Base-by-base conservation (phyloP, 2,797 vertebrate genomes). In the Gambelia wislizenii region DNA sequence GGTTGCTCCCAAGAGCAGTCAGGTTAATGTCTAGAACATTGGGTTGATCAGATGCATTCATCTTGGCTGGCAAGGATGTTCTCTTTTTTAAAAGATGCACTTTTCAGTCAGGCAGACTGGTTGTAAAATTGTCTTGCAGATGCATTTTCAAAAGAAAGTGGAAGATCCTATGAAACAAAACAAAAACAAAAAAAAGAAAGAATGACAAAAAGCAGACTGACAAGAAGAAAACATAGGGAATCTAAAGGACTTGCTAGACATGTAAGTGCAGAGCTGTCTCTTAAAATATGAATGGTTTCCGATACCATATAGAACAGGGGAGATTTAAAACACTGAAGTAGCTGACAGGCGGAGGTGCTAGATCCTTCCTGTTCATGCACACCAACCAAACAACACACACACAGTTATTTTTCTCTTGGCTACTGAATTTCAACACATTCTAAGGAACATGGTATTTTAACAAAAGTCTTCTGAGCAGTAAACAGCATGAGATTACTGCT, bases 21-120 rank as follows among this genome's bases (percentile, higher is more conserved):
- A 94, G 84, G 84, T 94, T 96, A 85, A 96, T 92, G 92, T 97
- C 95, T 94, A 94, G 93, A 89, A 93, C 70, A 87, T 78, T 91
- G 33, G 89, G 89, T 2, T 93, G 92, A 90, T 93, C 90, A 2
- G 97, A 96, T 0, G 83, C 91, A 91, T 97, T 97, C 97, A 98
- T 98, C 49, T 91, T 92, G 88, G 87, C 89, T 89, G 92, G 82
- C 6, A 92, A 92, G 91, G 22, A 79, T 72, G 0, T 86, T 67
- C 83, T 93, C 83, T 91, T 42, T 20, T 95, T 91, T 18, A 22
- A 22, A 56, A 91, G 18, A 80, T 75, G 0, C 85, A 72, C 87
- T 94, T 87, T 93, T 96, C 90, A 92, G 87, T 92, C 89, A 89
- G 85, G 93, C 52, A 64, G 52, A 89, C 85, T 91, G 89, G 85